Conservation (phyloP, 2,888 invertebrate species). For the Camponotus fellah region DNA sequence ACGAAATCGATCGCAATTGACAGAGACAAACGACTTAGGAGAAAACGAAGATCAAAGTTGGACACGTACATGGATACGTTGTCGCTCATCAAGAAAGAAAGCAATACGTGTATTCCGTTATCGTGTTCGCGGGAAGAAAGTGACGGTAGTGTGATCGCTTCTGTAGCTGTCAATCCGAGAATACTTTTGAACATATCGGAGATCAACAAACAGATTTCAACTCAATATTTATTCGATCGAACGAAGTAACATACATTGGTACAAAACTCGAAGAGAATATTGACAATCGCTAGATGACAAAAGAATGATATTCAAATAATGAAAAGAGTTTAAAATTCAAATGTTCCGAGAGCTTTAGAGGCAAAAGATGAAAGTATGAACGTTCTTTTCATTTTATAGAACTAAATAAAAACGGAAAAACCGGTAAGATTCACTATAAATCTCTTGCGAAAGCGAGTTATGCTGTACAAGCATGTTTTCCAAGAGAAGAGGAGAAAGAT, state of each 20-base stretch:
- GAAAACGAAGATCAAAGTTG: conserved; percentile 27
- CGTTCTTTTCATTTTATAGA: neutral
- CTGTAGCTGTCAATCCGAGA: neutral
- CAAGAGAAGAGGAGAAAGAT: neutral
- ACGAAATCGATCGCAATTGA: conserved; percentile 14
- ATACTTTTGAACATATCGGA: conserved; percentile 1
- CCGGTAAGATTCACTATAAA: neutral
- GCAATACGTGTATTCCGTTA: neutral
- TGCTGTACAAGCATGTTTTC: neutral
- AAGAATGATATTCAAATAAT: neutral
- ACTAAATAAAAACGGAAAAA: neutral
- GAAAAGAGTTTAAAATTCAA: neutral
- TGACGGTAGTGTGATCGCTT: neutral
- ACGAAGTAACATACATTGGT: neutral
- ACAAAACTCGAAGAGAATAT: neutral
- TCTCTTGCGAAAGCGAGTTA: neutral
- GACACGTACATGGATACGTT: neutral
- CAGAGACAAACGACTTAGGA: conserved; percentile 40
- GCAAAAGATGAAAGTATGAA: neutral
- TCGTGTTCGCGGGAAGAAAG: conserved; percentile 25
- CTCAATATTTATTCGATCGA: neutral
- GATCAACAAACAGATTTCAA: neutral
- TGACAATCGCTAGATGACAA: too few species aligned
- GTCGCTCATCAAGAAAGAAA: conserved; percentile 23
- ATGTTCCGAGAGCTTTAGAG: neutral